phyloP scores from a whole-genome alignment of 2,888 invertebrate genomes.

The Automeris io region DNA sequence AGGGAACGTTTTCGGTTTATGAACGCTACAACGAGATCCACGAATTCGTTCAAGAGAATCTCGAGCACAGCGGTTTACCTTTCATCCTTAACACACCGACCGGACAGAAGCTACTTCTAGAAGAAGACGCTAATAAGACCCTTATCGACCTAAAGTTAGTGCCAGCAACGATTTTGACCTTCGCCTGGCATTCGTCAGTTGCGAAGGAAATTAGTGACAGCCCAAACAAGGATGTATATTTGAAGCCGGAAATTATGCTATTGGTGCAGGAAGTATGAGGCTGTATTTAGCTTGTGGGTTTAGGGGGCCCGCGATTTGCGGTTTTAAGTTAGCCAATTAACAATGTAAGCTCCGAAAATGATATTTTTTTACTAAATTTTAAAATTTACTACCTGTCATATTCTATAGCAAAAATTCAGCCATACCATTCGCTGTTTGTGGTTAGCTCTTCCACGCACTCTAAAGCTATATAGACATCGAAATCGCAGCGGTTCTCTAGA shows the following conservation, averaged over 20 bases:
- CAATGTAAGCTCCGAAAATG: neutral
- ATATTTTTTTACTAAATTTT: too few species aligned
- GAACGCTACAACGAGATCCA: constrained; percentile 86
- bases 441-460: too few species aligned
- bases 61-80: constrained; percentile 81
- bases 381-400: too few species aligned
- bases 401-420: too few species aligned
- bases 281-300: neutral
- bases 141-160: constrained; percentile 87
- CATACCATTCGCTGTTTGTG: too few species aligned
- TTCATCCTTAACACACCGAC: constrained; percentile 83
- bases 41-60: constrained; percentile 87
- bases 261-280: constrained; percentile 77
- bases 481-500: too few species aligned
- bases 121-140: constrained; percentile 82
- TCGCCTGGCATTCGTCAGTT: constrained; percentile 80
- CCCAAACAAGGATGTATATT: constrained; percentile 76
- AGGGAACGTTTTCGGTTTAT: constrained; percentile 93
- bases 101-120: constrained; percentile 78
- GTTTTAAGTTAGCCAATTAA: neutral
- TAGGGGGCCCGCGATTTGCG: neutral
- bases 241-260: constrained; percentile 87
- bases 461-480: too few species aligned
- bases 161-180: constrained; percentile 88
- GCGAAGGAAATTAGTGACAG: constrained; percentile 68